Percentiles rank a stretch among this genome's conserved stretches.
Conservation (phyloP, 2,113 vertebrate genomes). For the Lepisosteus osseus region DNA sequence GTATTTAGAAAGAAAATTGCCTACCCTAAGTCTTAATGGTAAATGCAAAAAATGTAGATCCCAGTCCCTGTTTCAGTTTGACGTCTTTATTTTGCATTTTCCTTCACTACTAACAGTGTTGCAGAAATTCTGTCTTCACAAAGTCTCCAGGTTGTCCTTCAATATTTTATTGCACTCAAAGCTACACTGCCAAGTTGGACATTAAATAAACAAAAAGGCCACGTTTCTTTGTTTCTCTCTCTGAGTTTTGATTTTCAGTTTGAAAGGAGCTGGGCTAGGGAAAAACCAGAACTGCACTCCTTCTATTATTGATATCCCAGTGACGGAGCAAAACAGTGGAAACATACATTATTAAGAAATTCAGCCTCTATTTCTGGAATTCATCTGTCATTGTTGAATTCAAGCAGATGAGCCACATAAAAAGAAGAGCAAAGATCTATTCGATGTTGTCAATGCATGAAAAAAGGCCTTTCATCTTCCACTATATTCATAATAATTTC, state of each 20-base stretch:
- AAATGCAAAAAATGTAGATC: too few relatives aligned
- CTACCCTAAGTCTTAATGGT: too few relatives aligned
- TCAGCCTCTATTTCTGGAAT: slow-evolving; percentile 4
- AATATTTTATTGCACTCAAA: slow-evolving; percentile 15
- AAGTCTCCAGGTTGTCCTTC: background rate
- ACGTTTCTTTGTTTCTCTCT: background rate
- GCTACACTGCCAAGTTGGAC: slow-evolving; percentile 2
- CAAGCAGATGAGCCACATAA: background rate
- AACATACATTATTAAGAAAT: slow-evolving; percentile 17
- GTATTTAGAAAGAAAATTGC: too few relatives aligned
- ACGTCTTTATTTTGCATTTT: too few relatives aligned
- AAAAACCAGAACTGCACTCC: slow-evolving; percentile 1
- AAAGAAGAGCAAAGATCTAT: background rate
- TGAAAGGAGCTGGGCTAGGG: background rate
- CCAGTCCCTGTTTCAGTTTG: too few relatives aligned
- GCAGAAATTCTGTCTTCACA: too few relatives aligned
- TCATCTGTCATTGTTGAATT: background rate
- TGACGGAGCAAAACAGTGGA: background rate
- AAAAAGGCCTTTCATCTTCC: slow-evolving; percentile 1
- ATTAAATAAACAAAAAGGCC: slow-evolving; percentile 18
- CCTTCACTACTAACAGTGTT: too few relatives aligned
- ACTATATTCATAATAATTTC: background rate
- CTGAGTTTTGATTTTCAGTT: background rate
- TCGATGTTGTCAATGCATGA: slow-evolving; percentile 3
- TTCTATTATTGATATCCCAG: slow-evolving; percentile 18